Evolutionary conservation across 2,113 vertebrate species (phyloP).

Genomic region (Protobothrops flavoviridis): DNA sequence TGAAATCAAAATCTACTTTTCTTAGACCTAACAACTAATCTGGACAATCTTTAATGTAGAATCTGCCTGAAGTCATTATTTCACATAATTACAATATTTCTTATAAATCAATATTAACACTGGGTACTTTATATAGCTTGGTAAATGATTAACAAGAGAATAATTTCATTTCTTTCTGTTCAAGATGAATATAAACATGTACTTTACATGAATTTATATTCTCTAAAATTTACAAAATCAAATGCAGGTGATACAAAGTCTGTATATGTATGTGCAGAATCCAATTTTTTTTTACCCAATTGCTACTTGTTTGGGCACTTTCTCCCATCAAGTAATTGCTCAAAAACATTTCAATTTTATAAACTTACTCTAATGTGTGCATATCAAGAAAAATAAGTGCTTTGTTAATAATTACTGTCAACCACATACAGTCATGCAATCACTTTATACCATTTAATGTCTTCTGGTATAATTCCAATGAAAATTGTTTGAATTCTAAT

Average conservation of each 20-base stretch:
- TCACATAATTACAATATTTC: background rate
- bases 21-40: background rate
- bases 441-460: slow-evolving; percentile 30
- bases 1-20: background rate
- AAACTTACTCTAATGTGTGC: slow-evolving; percentile 46
- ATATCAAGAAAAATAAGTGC: slow-evolving; percentile 44
- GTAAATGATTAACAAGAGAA: background rate
- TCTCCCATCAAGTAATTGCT: slow-evolving; percentile 50
- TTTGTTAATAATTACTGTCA: slow-evolving; percentile 56
- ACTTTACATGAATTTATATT: background rate
- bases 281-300: slow-evolving; percentile 10
- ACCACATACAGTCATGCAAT: slow-evolving; percentile 45
- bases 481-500: slow-evolving; percentile 45
- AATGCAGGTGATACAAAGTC: background rate
- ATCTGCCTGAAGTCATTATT: background rate
- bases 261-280: background rate
- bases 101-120: background rate
- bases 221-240: background rate
- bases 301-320: slow-evolving; percentile 44
- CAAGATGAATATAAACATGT: background rate
- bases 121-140: background rate
- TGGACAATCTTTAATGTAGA: background rate
- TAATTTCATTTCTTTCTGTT: background rate
- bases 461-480: slow-evolving; percentile 52
- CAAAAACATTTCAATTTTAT: slow-evolving; percentile 53